Percentiles rank a stretch among this genome's conserved stretches.
phyloP scores from a whole-genome alignment of 2,113 vertebrate genomes.

The Nycticorax nycticorax region DNA sequence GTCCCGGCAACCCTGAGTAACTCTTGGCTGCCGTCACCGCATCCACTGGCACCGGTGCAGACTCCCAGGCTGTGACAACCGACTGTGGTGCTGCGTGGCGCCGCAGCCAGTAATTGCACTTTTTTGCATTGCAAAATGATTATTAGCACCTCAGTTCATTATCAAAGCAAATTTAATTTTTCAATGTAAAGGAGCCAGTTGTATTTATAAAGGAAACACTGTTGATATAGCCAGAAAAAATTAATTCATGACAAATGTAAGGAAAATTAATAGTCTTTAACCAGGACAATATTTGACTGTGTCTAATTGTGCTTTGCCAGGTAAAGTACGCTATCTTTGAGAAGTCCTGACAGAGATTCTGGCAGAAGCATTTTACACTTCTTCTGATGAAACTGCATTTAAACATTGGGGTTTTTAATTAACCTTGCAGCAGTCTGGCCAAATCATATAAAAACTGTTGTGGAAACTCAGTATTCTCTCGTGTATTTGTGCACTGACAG shows the following conservation, averaged over 20 bases:
- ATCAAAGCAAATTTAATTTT: conserved; percentile 76
- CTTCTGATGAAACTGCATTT: conserved; percentile 22
- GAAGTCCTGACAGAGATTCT: not conserved
- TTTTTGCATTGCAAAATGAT: conserved; percentile 72
- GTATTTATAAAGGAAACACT: conserved; percentile 67
- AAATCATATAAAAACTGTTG: not conserved
- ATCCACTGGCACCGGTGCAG: not conserved
- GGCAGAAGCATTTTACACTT: not conserved
- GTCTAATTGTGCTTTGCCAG: conserved; percentile 70
- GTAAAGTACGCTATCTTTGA: not conserved
- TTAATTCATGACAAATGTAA: conserved; percentile 72
- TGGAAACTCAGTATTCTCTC: not conserved
- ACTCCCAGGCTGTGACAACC: not conserved
- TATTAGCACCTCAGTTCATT: conserved; percentile 73
- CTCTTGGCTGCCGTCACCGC: not conserved
- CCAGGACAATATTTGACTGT: conserved; percentile 71
- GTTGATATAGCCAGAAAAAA: conserved; percentile 69
- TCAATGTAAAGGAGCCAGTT: conserved; percentile 57
- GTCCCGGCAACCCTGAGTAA: rapidly evolving
- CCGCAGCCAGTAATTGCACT: conserved; percentile 46
- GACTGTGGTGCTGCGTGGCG: not conserved
- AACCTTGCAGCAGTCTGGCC: not conserved
- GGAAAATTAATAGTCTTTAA: conserved; percentile 76
- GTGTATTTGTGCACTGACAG: not conserved
- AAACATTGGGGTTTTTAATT: not conserved